Evolutionary conservation across 2,113 vertebrate genomes (phyloP), one percentile per base, ranked within the genome.

Genomic region (Ursus arctos): DNA sequence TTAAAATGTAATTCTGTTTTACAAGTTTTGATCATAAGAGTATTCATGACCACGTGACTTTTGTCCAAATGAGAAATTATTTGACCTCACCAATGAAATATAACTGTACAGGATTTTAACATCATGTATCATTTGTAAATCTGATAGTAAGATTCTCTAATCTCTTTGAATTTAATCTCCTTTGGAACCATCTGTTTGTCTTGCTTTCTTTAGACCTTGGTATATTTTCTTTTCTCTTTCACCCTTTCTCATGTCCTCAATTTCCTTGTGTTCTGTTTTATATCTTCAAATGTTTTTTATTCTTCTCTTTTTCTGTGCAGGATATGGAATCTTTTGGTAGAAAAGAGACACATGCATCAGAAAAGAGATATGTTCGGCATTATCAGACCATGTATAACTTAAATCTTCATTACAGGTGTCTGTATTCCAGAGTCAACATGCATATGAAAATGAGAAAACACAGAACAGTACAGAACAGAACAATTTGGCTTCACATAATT

Each of bases 371-470:
- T 19, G 31, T 57, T 91, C n/a, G 28, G 79, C 94, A 69, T 93
- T 61, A 88, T 90, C 88, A 97, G 85, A 74, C 93, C 65, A 89
- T 80, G 94, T 94, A 77, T 98, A 98, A 98, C 95, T 98, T 98
- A 97, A 98, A 95, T 98, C 96, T 94, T 98, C 89, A 15, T 88
- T 86, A 43, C 53, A 85, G 95, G 92, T 96, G 94, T 93, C 97
- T 95, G 94, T 97, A 97, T 97, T 77, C 76, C 72, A 97, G 95
- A 98, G 96, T 97, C 96, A 97, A 98, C 92, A 97, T 57, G 90
- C 91, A 92, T 96, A 98, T 97, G 96, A 98, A 98, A 98, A 98
- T 95, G 86, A 98, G 95, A 95, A 97, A 97, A 98, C 51, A 88
- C 67, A 97, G 87, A 88, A 93, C 85, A 95, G 57, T 82, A 93